Evolutionary conservation across 2,797 vertebrate species (phyloP).

Genomic region (Notolepis coatsorum): DNA sequence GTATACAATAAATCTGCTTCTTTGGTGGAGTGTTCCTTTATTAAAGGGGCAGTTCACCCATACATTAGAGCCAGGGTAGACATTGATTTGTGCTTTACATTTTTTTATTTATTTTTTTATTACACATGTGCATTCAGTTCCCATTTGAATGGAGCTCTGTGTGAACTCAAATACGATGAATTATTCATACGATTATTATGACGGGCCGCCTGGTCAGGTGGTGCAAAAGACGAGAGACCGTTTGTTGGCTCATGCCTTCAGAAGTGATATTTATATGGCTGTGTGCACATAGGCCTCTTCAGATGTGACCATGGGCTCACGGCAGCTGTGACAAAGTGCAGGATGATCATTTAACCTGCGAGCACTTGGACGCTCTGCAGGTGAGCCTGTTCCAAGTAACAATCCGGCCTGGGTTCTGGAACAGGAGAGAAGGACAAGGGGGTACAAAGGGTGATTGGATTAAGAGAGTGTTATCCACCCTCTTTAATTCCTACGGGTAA

Average conservation of each 20-base stretch:
- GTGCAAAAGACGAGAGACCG: too few relatives aligned
- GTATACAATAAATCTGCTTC: too few relatives aligned
- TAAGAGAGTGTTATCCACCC: conserved; percentile 68
- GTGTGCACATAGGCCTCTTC: not conserved
- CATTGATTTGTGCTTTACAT: not conserved
- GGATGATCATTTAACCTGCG: not conserved
- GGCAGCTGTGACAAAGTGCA: not conserved
- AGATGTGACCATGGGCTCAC: not conserved
- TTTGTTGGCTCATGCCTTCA: too few relatives aligned
- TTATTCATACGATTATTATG: not conserved
- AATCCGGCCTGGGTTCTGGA: conserved; percentile 31
- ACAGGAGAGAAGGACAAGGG: conserved; percentile 44
- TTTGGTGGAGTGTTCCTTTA: too few relatives aligned
- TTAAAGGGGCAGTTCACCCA: not conserved
- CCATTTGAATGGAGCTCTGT: too few relatives aligned
- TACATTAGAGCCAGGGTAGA: not conserved
- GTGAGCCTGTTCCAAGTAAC: conserved; percentile 29
- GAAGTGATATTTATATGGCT: too few relatives aligned
- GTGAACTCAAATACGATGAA: not conserved
- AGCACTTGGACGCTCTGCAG: conserved; percentile 9
- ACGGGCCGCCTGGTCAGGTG: too few relatives aligned
- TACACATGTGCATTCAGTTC: not conserved
- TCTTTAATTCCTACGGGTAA: conserved; percentile 63
- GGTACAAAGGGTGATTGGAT: conserved; percentile 61
- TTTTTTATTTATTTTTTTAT: not conserved